These are phyloP conservation scores for Rattus norvegicus DNA, from an alignment of 2,113 vertebrate genomes.

Conservation along the genomic window GRCr8 NC_086020.1:116496001-116496500, in stretches of 20 bases:
- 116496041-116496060: too few species aligned
- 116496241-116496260: not conserved
- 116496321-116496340: conserved; percentile 65
- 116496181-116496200: not conserved
- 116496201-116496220: not conserved
- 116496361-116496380: conserved; percentile 77
- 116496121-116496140: not conserved
- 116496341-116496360: conserved; percentile 65
- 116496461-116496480: conserved; percentile 54
- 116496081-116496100: too few species aligned
- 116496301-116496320: conserved; percentile 45
- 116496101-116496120: not conserved
- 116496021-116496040: too few species aligned
- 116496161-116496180: not conserved
- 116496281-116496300: not conserved
- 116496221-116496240: not conserved
- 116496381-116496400: conserved; percentile 67
- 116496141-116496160: conserved; percentile 16
- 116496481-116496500: conserved; percentile 26
- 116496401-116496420: conserved; percentile 76
- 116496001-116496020: too few species aligned
- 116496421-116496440: conserved; percentile 60
- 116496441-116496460: conserved; percentile 72
- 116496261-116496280: not conserved
- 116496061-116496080: too few species aligned